Conservation (phyloP, 1,140 invertebrate species). For the Triops longicaudatus region DNA sequence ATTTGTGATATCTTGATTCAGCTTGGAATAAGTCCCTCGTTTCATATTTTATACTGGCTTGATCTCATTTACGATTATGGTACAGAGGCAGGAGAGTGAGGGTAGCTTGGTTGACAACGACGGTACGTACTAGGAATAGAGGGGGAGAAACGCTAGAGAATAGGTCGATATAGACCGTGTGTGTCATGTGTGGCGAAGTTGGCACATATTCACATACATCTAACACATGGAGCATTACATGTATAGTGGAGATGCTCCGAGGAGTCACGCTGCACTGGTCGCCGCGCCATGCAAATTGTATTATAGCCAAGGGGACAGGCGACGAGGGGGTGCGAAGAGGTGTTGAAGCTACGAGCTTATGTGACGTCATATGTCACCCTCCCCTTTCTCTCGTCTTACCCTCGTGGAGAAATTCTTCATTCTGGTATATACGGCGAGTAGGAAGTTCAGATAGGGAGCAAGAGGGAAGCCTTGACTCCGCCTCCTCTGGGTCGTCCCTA, state of each 20-base stretch:
- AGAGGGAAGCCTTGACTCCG: background rate
- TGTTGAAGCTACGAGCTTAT: background rate
- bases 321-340: background rate
- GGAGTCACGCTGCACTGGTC: background rate
- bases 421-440: background rate
- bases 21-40: background rate
- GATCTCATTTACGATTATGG: slow-evolving; percentile 3
- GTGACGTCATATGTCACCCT: slow-evolving; percentile 4
- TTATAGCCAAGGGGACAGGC: background rate
- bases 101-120: background rate
- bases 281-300: background rate
- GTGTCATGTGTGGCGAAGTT: background rate
- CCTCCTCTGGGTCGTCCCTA: background rate
- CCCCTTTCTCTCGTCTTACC: background rate
- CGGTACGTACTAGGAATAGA: background rate
- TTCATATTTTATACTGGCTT: slow-evolving; percentile 1
- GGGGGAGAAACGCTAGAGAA: background rate
- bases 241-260: background rate
- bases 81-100: background rate
- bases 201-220: slow-evolving; percentile 12
- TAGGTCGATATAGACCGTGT: background rate
- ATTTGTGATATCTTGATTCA: background rate
- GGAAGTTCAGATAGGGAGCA: background rate
- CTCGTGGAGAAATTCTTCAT: background rate
- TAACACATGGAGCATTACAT: background rate